A percentile compares a stretch with the other conserved stretches of the same genome.
Evolutionary conservation across 2,888 invertebrate species (phyloP).

Genomic region (Xanthia togata): DNA sequence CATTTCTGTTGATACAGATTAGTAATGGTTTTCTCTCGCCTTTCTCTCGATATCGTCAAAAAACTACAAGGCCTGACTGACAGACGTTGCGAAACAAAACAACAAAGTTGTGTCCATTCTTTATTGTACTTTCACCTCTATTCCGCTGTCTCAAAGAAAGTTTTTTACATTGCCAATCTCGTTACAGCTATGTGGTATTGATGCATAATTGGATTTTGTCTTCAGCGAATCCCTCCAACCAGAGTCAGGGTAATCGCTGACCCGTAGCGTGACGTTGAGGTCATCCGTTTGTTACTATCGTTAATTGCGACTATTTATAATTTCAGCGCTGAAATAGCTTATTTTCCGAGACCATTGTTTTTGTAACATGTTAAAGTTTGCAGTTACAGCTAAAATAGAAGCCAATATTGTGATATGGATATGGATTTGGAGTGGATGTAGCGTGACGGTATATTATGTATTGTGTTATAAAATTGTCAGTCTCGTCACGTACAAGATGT

Average conservation of each 20-base stretch:
- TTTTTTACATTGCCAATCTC: constrained; percentile 38
- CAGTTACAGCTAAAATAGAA: constrained; percentile 51
- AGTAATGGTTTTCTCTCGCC: constrained; percentile 64
- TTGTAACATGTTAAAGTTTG: constrained; percentile 60
- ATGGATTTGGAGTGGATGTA: constrained; percentile 57
- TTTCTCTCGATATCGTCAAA: constrained; percentile 68
- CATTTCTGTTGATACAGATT: constrained; percentile 34
- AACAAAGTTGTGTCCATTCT: constrained; percentile 55
- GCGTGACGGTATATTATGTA: constrained; percentile 71
- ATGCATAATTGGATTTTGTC: constrained; percentile 41
- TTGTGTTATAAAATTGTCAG: constrained; percentile 73
- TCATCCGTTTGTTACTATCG: constrained; percentile 26
- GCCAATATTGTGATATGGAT: constrained; percentile 59
- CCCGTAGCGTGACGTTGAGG: constrained; percentile 37
- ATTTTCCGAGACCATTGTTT: constrained; percentile 61
- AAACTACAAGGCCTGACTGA: constrained; percentile 53
- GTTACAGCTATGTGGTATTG: constrained; percentile 16
- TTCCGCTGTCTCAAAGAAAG: constrained; percentile 56
- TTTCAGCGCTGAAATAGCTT: constrained; percentile 51
- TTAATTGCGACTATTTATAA: constrained; percentile 39
- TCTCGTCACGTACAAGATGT: constrained; percentile 70
- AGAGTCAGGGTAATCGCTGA: constrained; percentile 47
- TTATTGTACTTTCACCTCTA: constrained; percentile 73
- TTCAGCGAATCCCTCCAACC: constrained; percentile 56
- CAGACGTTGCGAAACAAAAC: constrained; percentile 55